Conservation (phyloP, 2,888 invertebrate genomes). For the Mylabris sibirica region DNA sequence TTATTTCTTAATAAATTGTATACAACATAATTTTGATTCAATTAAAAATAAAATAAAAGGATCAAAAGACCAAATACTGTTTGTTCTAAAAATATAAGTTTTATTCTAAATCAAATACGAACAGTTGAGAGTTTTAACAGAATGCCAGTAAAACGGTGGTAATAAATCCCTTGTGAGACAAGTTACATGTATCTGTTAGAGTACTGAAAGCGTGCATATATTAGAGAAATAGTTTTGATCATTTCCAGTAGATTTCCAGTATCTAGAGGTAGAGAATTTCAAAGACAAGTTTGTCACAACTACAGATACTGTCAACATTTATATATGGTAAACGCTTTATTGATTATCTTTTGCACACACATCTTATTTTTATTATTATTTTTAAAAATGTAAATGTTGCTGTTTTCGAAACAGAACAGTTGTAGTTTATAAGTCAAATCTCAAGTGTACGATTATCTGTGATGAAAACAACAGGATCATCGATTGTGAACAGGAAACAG, state of each 20-base stretch:
- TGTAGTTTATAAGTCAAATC: slow-evolving; percentile 20
- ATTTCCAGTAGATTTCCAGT: slow-evolving; percentile 17
- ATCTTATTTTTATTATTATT: neutral
- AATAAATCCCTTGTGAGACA: slow-evolving; percentile 53
- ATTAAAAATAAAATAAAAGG: neutral
- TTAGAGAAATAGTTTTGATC: slow-evolving; percentile 46
- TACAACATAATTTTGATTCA: neutral
- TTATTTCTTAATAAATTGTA: slow-evolving; percentile 3
- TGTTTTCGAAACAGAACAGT: neutral
- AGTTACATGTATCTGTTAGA: slow-evolving; percentile 53
- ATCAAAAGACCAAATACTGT: neutral
- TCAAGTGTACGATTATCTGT: slow-evolving; percentile 23
- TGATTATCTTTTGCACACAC: too few species aligned
- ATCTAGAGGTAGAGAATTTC: neutral
- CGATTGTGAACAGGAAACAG: slow-evolving; percentile 21
- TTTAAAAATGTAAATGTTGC: neutral
- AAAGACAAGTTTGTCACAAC: slow-evolving; percentile 4
- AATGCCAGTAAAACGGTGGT: slow-evolving; percentile 51
- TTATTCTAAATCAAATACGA: slow-evolving; percentile 1
- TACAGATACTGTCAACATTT: slow-evolving; percentile 28
- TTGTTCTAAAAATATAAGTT: neutral
- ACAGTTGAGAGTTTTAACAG: slow-evolving; percentile 51
- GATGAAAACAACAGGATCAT: slow-evolving; percentile 23
- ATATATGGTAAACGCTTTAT: slow-evolving; percentile 13
- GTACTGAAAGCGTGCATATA: slow-evolving; percentile 53